Conservation (phyloP, 2,888 invertebrate species). For the Ashinkailepas kermadecensis region DNA sequence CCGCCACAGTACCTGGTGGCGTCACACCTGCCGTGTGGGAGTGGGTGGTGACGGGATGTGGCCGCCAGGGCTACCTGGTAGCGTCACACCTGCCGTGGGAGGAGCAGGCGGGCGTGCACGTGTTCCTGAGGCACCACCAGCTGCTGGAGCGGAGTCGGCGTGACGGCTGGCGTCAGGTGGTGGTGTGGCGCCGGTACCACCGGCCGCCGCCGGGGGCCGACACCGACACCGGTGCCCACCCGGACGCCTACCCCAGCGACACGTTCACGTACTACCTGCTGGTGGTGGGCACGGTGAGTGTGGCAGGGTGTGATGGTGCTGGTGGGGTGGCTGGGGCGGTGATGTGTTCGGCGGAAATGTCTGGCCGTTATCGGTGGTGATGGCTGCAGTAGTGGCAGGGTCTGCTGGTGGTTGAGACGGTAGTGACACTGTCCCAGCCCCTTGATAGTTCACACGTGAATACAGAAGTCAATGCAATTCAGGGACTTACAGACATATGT, state of each 20-base stretch:
- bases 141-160: background rate
- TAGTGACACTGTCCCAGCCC: too few relatives aligned
- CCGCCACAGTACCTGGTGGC: too few relatives aligned
- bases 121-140: background rate
- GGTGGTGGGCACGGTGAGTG: slow-evolving; percentile 1
- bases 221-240: background rate
- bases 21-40: too few relatives aligned
- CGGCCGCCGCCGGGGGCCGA: background rate
- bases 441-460: too few relatives aligned
- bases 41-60: too few relatives aligned
- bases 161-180: background rate
- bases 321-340: background rate
- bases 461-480: too few relatives aligned
- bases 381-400: too few relatives aligned
- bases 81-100: background rate
- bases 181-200: background rate
- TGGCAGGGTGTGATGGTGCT: background rate
- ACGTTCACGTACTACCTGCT: background rate
- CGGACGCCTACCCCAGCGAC: background rate
- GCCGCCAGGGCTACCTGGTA: background rate
- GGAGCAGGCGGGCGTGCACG: background rate
- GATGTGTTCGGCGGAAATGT: too few relatives aligned
- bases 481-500: too few relatives aligned
- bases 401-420: too few relatives aligned
- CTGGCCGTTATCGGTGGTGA: too few relatives aligned